Evolutionary conservation across 2,888 invertebrate genomes (phyloP).

Genomic region (Trachelus troglodyta): DNA sequence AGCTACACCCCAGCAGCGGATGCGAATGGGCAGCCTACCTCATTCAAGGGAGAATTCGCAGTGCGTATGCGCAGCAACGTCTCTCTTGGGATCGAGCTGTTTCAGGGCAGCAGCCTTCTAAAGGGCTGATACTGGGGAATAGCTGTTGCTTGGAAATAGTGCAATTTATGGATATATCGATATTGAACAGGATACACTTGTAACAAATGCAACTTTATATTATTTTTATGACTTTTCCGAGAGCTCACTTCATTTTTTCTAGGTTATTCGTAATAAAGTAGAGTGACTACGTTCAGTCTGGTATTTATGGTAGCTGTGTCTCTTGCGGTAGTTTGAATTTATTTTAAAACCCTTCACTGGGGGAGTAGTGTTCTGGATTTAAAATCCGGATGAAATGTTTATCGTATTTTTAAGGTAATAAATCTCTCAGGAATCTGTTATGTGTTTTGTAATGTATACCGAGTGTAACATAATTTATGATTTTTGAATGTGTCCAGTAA

Average conservation of each 20-base stretch:
- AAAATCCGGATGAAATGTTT: too few relatives aligned
- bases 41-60: slow-evolving; percentile 53
- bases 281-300: neutral
- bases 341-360: neutral
- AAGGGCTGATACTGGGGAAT: neutral
- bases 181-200: neutral
- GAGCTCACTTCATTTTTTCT: neutral
- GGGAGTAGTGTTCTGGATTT: neutral
- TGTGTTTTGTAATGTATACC: neutral
- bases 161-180: neutral
- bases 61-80: slow-evolving; percentile 45
- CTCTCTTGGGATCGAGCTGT: neutral
- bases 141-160: neutral
- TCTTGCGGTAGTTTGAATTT: neutral
- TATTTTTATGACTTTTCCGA: neutral
- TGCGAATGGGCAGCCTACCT: slow-evolving; percentile 56
- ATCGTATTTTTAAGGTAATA: too few relatives aligned
- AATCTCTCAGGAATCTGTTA: too few relatives aligned
- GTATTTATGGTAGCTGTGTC: neutral
- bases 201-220: neutral
- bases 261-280: neutral
- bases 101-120: neutral
- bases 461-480: neutral
- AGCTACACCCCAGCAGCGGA: slow-evolving; percentile 46
- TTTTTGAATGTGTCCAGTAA: neutral